These are phyloP conservation scores for Drosophila neotestacea DNA, from an alignment of 2,888 invertebrate species.

Conservation along the genomic window DNA sequence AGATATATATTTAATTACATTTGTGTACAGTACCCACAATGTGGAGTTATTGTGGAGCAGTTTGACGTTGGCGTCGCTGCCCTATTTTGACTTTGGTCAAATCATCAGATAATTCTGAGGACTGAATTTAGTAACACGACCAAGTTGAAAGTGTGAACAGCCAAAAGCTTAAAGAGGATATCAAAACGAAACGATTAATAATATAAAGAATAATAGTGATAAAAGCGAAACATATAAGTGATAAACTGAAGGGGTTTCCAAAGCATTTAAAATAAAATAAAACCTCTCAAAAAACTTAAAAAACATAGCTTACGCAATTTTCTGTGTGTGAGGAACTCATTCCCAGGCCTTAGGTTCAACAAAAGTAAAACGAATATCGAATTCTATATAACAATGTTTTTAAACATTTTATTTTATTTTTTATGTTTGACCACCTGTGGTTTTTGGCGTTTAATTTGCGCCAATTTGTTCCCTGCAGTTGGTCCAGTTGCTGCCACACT, in stretches of 20 bases:
- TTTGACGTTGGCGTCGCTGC: slow-evolving; percentile 34
- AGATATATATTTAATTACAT: slow-evolving; percentile 54
- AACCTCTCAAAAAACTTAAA: too few relatives aligned
- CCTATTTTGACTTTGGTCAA: slow-evolving; percentile 13
- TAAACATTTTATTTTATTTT: slow-evolving; percentile 16
- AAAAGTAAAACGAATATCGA: slow-evolving; percentile 61
- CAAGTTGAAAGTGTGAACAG: slow-evolving; percentile 50
- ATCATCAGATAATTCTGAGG: slow-evolving; percentile 24
- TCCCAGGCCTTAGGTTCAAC: slow-evolving; percentile 54
- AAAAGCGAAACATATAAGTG: neutral
- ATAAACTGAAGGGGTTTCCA: neutral
- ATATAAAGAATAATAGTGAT: neutral
- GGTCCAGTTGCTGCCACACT: slow-evolving; percentile 20
- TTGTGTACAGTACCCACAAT: slow-evolving; percentile 57
- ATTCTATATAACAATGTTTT: slow-evolving; percentile 57
- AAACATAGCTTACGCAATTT: slow-evolving; percentile 54
- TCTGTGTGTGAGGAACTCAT: slow-evolving; percentile 17
- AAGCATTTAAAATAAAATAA: neutral
- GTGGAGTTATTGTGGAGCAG: slow-evolving; percentile 23
- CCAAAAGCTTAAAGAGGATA: slow-evolving; percentile 9
- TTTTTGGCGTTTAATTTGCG: slow-evolving; percentile 62
- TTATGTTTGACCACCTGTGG: slow-evolving; percentile 64
- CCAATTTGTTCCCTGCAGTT: slow-evolving; percentile 63
- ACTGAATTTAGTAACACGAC: slow-evolving; percentile 43
- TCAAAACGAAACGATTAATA: slow-evolving; percentile 6